Percentiles rank a stretch among this genome's conserved stretches.
Conservation (phyloP, 1,140 invertebrate species). For the Aphidius gifuensis region DNA sequence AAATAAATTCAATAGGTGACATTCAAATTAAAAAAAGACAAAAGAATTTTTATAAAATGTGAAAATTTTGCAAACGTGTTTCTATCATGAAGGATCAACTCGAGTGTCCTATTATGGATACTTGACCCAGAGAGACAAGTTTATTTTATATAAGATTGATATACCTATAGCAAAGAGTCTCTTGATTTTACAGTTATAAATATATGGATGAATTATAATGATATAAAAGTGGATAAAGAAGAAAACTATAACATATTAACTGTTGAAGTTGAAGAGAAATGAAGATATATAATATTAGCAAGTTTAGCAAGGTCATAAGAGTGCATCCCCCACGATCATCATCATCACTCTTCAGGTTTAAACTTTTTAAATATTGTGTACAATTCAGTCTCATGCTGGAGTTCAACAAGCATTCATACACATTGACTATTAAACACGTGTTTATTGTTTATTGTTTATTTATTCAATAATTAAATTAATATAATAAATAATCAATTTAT, state of each 20-base stretch:
- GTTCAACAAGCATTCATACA: constrained; percentile 4
- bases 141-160: constrained; percentile 28
- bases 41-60: background rate
- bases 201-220: constrained; percentile 19
- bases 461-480: too few species aligned
- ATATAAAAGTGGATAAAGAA: constrained; percentile 44
- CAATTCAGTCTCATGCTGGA: background rate
- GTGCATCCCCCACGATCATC: constrained; percentile 39
- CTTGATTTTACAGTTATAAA: constrained; percentile 50
- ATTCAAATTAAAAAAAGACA: background rate
- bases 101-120: background rate
- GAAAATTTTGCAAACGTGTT: background rate
- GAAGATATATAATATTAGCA: too few species aligned
- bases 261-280: constrained; percentile 35
- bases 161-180: constrained; percentile 34
- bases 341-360: constrained; percentile 15
- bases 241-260: constrained; percentile 40
- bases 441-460: too few species aligned
- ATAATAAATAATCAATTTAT: too few species aligned
- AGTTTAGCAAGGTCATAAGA: constrained; percentile 50
- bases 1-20: too few species aligned
- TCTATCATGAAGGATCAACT: constrained; percentile 4
- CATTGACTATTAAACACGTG: background rate
- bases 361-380: constrained; percentile 1
- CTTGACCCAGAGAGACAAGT: constrained; percentile 5